Percentiles rank a stretch among this genome's conserved stretches.
Conservation (phyloP, 2,113 vertebrate genomes). For the Vombatus ursinus region DNA sequence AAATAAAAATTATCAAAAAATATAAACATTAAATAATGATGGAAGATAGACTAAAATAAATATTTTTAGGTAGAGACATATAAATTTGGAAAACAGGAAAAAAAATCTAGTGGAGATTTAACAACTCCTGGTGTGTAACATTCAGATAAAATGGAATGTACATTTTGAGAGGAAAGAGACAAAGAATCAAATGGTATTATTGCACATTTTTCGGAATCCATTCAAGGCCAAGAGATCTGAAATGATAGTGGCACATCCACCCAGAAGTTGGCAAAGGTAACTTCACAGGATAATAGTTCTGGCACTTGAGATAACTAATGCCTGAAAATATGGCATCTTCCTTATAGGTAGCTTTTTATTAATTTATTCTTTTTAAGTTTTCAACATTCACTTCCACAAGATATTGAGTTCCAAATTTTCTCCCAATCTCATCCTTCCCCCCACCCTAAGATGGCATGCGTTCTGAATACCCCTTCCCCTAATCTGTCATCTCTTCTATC, state of each 20-base stretch:
- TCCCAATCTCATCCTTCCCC: no score
- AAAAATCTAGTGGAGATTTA: background rate
- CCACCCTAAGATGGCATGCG: no score
- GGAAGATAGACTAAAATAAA: background rate
- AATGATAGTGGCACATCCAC: rapidly evolving
- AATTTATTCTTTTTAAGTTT: no score
- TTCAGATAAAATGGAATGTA: background rate
- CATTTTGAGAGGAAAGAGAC: background rate
- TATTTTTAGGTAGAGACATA: background rate
- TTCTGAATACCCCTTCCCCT: no score
- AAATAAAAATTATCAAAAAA: no score
- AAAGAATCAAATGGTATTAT: background rate
- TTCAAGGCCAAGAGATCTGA: background rate
- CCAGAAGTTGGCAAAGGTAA: background rate
- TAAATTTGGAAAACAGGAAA: background rate
- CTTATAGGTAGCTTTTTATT: background rate
- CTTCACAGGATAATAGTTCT: rapidly evolving
- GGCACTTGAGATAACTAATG: background rate
- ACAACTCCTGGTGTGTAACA: background rate
- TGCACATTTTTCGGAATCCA: background rate
- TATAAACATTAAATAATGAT: background rate
- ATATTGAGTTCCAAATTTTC: no score
- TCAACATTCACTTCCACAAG: no score
- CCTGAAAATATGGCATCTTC: no score
- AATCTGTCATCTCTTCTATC: no score